Evolutionary conservation across 2,113 vertebrate species (phyloP).

Genomic region (Semicossyphus pulcher): DNA sequence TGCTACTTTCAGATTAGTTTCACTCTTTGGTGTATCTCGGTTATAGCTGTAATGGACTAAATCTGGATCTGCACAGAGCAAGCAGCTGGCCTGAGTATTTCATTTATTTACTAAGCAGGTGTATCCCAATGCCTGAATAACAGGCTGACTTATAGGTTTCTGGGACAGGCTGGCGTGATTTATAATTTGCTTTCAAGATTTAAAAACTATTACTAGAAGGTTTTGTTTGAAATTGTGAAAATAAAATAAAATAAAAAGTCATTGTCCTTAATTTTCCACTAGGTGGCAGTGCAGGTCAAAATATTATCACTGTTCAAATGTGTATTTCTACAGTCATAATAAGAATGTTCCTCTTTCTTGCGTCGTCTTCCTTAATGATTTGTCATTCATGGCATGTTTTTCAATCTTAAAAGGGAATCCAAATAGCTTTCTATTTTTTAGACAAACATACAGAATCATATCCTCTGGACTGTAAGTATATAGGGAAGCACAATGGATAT

Average conservation of each 20-base stretch:
- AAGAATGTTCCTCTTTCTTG: no score
- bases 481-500: background rate
- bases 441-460: no score
- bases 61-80: background rate
- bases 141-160: background rate
- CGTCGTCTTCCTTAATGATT: no score
- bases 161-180: background rate
- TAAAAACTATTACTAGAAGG: background rate
- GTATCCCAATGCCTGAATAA: background rate
- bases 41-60: no score
- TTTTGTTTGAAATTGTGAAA: background rate
- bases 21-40: no score
- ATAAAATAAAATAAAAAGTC: no score
- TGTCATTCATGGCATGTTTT: no score
- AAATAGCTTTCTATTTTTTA: no score
- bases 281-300: conserved; percentile 49
- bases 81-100: background rate
- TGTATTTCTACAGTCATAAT: no score
- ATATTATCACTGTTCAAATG: background rate
- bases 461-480: background rate
- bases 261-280: conserved; percentile 34
- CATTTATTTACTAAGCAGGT: background rate
- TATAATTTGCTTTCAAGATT: background rate
- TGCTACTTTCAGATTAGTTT: no score
- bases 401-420: no score